Percentiles rank a stretch among this genome's conserved stretches.
Evolutionary conservation across 2,888 invertebrate genomes (phyloP).

Genomic region (Cistogaster globosa): DNA sequence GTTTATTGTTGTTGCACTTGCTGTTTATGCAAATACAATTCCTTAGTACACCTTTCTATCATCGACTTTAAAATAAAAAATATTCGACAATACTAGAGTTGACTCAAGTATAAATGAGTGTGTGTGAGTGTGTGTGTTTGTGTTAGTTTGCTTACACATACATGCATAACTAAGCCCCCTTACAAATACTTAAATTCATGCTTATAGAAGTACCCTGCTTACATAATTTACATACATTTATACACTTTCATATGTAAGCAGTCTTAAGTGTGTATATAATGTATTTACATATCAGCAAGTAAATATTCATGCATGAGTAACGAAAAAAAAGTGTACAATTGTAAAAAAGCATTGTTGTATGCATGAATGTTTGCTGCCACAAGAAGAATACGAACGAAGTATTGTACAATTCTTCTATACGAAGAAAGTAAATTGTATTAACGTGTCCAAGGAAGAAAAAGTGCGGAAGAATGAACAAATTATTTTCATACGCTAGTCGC

Average conservation of each 20-base stretch:
- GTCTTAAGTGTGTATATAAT: constrained; percentile 5
- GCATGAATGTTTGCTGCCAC: constrained; percentile 53
- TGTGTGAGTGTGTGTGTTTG: neutral
- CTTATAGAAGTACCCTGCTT: constrained; percentile 4
- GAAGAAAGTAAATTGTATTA: constrained; percentile 58
- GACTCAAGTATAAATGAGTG: neutral
- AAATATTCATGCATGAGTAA: constrained; percentile 13
- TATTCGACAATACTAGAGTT: constrained; percentile 8
- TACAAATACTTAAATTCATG: constrained; percentile 43
- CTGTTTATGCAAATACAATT: constrained; percentile 66
- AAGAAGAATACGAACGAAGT: constrained; percentile 32
- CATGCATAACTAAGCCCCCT: constrained; percentile 22
- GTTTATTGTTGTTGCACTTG: constrained; percentile 14
- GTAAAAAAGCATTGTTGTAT: constrained; percentile 29
- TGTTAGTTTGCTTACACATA: neutral
- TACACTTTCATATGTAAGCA: constrained; percentile 28
- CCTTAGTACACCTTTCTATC: constrained; percentile 58
- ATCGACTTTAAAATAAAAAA: constrained; percentile 33
- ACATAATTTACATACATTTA: constrained; percentile 41
- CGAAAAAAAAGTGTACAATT: constrained; percentile 28
- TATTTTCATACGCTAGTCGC: neutral
- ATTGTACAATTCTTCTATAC: constrained; percentile 56
- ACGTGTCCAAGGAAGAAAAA: constrained; percentile 40
- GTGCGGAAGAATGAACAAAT: constrained; percentile 1
- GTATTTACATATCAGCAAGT: constrained; percentile 24